A percentile compares a stretch with the other conserved stretches of the same genome.
These are phyloP conservation scores for Canis aureus DNA, from an alignment of 2,113 vertebrate genomes.

Conservation along the genomic window DNA sequence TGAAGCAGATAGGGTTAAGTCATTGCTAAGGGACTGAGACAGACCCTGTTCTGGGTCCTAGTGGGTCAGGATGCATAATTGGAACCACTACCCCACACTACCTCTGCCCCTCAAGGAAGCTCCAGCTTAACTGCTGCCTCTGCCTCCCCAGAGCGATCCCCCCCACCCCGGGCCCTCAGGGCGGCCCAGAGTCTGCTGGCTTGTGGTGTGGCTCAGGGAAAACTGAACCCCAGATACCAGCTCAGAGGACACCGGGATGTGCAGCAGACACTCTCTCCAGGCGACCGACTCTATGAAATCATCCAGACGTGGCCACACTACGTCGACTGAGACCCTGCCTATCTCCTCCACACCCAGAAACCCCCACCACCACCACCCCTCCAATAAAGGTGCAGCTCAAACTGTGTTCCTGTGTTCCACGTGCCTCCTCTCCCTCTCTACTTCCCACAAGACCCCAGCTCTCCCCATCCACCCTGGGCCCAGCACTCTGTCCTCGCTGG, in stretches of 20 bases:
- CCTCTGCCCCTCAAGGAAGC: not conserved
- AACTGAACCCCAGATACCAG: slow-evolving; percentile 17
- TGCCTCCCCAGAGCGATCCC: slow-evolving; percentile 40
- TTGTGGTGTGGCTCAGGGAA: not conserved
- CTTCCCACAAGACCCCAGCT: not conserved
- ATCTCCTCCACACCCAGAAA: accelerated
- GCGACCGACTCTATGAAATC: slow-evolving; percentile 39
- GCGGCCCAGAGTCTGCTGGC: slow-evolving; percentile 54
- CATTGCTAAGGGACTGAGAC: not conserved
- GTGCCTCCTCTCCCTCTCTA: accelerated
- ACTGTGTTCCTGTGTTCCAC: too few relatives aligned
- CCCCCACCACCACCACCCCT: not conserved
- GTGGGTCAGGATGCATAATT: not conserved
- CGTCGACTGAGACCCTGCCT: not conserved
- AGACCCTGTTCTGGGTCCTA: not conserved
- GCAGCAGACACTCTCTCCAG: slow-evolving; percentile 51
- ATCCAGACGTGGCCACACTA: slow-evolving; percentile 49
- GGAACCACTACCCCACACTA: not conserved
- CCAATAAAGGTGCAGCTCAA: slow-evolving; percentile 51
- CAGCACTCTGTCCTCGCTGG: not conserved
- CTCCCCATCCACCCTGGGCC: accelerated
- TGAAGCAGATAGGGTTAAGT: not conserved
- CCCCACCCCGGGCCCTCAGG: not conserved
- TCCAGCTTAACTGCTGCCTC: not conserved
- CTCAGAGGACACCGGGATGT: slow-evolving; percentile 74